A percentile compares a stretch with the other conserved stretches of the same genome.
These are phyloP conservation scores for Neogobius melanostomus DNA, from an alignment of 2,113 vertebrate species.

Conservation along the genomic window DNA sequence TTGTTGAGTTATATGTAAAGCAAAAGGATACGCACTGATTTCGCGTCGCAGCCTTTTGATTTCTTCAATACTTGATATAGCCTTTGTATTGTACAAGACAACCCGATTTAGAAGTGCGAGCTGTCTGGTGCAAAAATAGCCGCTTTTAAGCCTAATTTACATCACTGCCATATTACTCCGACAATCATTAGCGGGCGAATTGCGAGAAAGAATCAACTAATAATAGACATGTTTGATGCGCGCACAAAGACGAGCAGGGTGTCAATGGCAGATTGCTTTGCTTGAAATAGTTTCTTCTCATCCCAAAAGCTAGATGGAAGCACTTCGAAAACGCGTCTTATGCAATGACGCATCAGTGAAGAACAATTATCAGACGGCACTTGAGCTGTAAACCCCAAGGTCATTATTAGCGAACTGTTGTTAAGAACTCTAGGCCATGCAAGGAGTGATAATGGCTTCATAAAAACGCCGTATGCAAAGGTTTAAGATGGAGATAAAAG, in stretches of 20 bases:
- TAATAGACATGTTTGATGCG: constrained; percentile 67
- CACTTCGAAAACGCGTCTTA: constrained; percentile 25
- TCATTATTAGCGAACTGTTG: background rate
- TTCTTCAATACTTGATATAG: constrained; percentile 43
- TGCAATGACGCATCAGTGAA: constrained; percentile 11
- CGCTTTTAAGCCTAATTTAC: constrained; percentile 64
- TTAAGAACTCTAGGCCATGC: background rate
- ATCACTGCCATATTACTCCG: constrained; percentile 56
- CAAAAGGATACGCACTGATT: constrained; percentile 55
- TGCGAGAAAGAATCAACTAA: constrained; percentile 67
- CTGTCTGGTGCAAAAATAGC: constrained; percentile 66
- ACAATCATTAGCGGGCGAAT: constrained; percentile 65
- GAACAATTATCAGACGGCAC: background rate
- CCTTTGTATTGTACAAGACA: constrained; percentile 51
- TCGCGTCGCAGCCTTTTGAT: constrained; percentile 36
- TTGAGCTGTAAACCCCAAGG: background rate
- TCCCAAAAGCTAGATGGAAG: constrained; percentile 29
- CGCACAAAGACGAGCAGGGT: constrained; percentile 55
- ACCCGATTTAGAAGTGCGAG: constrained; percentile 45
- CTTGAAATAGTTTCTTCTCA: constrained; percentile 37
- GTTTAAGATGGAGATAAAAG: background rate
- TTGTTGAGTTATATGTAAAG: constrained; percentile 52
- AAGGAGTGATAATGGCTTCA: background rate
- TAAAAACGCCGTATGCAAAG: background rate
- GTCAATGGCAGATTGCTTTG: constrained; percentile 22